A percentile compares a stretch with the other conserved stretches of the same genome.
Conservation (phyloP, 2,888 invertebrate genomes). For the Tiliacea aurago region DNA sequence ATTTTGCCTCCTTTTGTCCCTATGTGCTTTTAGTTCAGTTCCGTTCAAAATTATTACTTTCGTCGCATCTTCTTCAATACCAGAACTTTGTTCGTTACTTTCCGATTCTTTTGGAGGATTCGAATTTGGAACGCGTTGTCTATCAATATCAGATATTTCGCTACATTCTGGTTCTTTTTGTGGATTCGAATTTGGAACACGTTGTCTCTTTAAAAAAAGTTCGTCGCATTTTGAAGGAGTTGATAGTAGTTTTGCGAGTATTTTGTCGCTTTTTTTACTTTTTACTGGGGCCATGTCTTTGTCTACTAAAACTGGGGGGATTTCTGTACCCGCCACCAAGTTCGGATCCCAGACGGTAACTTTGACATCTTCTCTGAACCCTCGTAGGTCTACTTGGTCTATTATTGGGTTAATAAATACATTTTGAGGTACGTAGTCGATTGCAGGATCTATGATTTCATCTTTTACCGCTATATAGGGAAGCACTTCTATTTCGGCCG, state of each 20-base stretch:
- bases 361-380: not conserved
- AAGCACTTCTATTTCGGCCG: not conserved
- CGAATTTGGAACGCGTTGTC: not conserved
- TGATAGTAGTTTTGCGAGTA: not conserved
- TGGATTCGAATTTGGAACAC: no score
- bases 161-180: not conserved
- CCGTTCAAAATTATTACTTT: conserved; percentile 7
- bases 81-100: not conserved
- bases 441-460: not conserved
- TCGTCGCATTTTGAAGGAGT: conserved; percentile 2
- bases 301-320: not conserved
- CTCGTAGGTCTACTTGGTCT: not conserved
- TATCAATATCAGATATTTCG: not conserved
- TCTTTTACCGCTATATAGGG: not conserved
- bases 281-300: not conserved
- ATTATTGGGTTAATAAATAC: not conserved
- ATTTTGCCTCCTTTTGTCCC: not conserved
- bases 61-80: not conserved
- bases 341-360: not conserved
- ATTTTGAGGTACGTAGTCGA: not conserved
- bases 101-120: not conserved
- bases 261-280: not conserved
- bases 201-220: not conserved
- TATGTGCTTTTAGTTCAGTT: not conserved
- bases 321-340: not conserved